Conservation (phyloP, 1,140 invertebrate genomes). For the Pemphigus obesinymphae region DNA sequence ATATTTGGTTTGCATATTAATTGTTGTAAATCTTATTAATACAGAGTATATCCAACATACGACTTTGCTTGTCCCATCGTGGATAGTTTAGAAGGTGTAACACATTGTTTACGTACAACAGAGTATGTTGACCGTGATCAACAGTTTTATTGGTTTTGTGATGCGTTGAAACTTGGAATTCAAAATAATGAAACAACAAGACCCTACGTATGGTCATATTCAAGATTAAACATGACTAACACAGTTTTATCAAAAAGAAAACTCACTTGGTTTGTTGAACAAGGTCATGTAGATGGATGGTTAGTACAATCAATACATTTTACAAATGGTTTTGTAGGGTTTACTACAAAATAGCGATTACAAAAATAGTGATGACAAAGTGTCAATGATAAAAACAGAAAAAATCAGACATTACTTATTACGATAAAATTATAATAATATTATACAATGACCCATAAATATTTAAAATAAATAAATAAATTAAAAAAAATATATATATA, state of each 20-base stretch:
- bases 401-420: too few species aligned
- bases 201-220: constrained; percentile 93
- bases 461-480: too few species aligned
- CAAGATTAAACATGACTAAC: constrained; percentile 90
- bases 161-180: constrained; percentile 61
- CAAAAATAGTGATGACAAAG: too few species aligned
- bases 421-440: too few species aligned
- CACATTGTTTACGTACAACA: constrained; percentile 93
- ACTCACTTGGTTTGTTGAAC: constrained; percentile 94
- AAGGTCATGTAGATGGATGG: constrained; percentile 94
- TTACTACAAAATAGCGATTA: too few species aligned
- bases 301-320: constrained; percentile 51
- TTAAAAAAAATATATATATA: too few species aligned
- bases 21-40: constrained; percentile 49
- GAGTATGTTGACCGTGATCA: constrained; percentile 98
- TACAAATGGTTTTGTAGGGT: too few species aligned
- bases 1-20: background rate
- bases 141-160: constrained; percentile 96
- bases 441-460: too few species aligned
- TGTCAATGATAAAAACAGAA: too few species aligned
- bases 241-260: constrained; percentile 97
- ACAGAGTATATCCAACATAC: constrained; percentile 96
- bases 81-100: constrained; percentile 94
- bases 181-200: constrained; percentile 64
- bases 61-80: constrained; percentile 99